Conservation (phyloP, 2,113 vertebrate species). For the Pipa parva region DNA sequence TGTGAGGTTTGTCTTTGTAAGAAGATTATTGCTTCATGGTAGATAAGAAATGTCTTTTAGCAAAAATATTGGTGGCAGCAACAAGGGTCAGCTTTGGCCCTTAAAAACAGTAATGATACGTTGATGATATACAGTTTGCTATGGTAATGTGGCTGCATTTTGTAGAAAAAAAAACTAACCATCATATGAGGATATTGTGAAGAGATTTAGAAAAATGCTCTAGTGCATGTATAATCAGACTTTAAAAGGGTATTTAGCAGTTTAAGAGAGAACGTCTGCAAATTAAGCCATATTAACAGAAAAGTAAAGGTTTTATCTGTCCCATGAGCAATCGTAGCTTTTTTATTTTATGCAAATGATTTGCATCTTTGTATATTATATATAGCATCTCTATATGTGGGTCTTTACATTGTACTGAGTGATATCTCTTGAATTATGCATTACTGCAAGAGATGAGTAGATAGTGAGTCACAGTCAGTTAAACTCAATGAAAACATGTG, state of each 20-base stretch:
- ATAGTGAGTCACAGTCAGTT: constrained; percentile 2
- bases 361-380: background rate
- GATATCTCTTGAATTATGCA: background rate
- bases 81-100: no score
- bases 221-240: background rate
- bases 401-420: constrained; percentile 1
- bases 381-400: background rate
- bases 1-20: no score
- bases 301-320: background rate
- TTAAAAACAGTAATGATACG: no score
- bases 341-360: background rate
- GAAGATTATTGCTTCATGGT: no score
- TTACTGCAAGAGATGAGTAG: background rate
- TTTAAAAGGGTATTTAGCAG: background rate
- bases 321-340: background rate
- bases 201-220: background rate
- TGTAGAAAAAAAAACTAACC: background rate
- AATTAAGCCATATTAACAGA: background rate
- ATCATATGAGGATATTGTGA: background rate
- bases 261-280: background rate
- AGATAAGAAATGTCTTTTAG: no score
- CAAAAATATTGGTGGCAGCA: no score
- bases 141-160: no score
- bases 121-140: no score
- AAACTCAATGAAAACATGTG: background rate